Evolutionary conservation across 1,140 invertebrate genomes (phyloP), one percentile per base, ranked within the genome.

Genomic region (Pachyrhynchus sulphureomaculatus): DNA sequence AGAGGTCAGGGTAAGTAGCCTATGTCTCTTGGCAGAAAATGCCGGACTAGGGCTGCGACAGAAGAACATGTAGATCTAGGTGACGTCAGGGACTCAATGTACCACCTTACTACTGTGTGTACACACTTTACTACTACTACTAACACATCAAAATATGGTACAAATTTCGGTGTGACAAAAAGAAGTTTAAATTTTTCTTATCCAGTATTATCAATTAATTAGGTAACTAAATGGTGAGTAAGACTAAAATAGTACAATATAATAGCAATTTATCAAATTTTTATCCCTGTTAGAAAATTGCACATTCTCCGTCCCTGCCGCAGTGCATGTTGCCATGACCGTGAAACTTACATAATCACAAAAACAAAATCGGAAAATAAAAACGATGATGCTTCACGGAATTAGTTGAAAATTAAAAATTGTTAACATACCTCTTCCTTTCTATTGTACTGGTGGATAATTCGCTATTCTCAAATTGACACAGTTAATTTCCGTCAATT

Each of bases 291-390:
- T 42, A 42, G 12, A 15, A 15, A 1, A 2, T 42, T 1, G 29
- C 12, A n/a, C 4, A 2, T 23, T 45, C 51, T 42, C 4, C 51
- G 13, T 4, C 51, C 41, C 51, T 54, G 51, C 18, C 42, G 51
- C 18, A 0, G 2, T 37, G 54, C 55, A 58, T 53, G 54, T 63
- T 33, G 47, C 65, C 65, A 60, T 69, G 67, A 61, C 67, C 65
- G 54, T 69, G 65, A 67, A 62, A 33, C 36, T 67, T 69, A 68
- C 53, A 51, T 69, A 69, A 69, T 67, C 41, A 59, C 26, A 36
- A 36, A 33, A 51, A 54, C 24, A 54, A 41, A 54, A 42, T 42
- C 37, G 45, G 45, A 24, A 48, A 48, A 32, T 48, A 48, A 39
- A 54, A 34, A 39, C 26, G 51, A 42, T 54, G 51, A 54, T 41